A percentile compares a stretch with the other conserved stretches of the same genome.
Evolutionary conservation across 2,113 vertebrate species (phyloP).

Genomic region (Scopus umbretta): DNA sequence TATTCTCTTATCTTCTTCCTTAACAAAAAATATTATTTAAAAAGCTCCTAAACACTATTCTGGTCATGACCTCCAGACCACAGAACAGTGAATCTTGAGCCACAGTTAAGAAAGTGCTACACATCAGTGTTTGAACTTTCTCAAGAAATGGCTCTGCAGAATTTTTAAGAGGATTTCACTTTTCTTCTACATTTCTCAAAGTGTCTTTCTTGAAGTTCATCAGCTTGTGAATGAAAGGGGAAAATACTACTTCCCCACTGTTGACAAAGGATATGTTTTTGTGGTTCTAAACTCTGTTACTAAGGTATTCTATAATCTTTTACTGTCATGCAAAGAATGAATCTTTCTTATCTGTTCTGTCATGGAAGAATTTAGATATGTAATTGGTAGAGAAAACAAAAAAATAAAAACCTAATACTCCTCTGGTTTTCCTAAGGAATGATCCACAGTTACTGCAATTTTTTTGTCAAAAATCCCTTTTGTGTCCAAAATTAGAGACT

Average conservation of each 20-base stretch:
- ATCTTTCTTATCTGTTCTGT: background rate
- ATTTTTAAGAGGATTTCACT: background rate
- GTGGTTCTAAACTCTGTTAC: background rate
- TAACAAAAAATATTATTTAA: background rate
- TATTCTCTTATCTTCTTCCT: background rate
- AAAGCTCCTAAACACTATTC: background rate
- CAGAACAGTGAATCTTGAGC: background rate
- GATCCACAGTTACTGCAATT: background rate
- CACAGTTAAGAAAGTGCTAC: background rate
- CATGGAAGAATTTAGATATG: background rate
- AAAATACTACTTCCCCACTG: background rate
- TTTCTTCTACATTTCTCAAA: background rate
- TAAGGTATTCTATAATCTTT: background rate
- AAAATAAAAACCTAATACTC: background rate
- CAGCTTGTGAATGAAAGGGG: background rate
- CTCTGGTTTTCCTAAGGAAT: background rate
- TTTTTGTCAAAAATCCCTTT: conserved; percentile 17
- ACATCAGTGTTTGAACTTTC: background rate
- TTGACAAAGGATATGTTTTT: background rate
- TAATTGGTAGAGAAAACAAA: conserved; percentile 23
- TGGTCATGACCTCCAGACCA: background rate
- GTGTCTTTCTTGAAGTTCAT: background rate
- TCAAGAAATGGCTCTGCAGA: background rate
- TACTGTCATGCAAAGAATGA: background rate
- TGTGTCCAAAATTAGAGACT: conserved; percentile 11